Conservation (phyloP, 2,888 invertebrate genomes). For the Liodrosophila aerea region DNA sequence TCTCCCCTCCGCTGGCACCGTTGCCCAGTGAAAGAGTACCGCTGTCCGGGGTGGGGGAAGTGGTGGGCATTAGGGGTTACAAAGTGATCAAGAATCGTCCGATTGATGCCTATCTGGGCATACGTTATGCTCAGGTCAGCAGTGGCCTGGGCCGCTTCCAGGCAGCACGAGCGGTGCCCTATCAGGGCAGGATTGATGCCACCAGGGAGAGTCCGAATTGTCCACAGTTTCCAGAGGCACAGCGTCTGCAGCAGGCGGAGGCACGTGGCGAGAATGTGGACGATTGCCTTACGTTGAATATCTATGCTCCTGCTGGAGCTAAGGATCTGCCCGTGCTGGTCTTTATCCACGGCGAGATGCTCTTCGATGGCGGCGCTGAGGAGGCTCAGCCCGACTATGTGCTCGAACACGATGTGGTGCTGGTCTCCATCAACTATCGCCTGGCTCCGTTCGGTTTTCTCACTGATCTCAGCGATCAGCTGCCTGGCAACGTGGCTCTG, state of each 20-base stretch:
- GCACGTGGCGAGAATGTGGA: conserved; percentile 73
- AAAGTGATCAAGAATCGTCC: conserved; percentile 65
- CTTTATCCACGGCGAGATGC: conserved; percentile 83
- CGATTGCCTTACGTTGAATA: conserved; percentile 78
- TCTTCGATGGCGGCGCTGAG: conserved; percentile 81
- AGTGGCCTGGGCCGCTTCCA: conserved; percentile 78
- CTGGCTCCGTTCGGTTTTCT: conserved; percentile 84
- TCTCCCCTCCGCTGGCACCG: conserved; percentile 13
- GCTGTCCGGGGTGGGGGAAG: conserved; percentile 70
- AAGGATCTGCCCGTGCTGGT: conserved; percentile 81
- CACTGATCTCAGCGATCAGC: conserved; percentile 82
- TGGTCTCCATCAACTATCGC: conserved; percentile 83
- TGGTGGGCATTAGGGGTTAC: conserved; percentile 66
- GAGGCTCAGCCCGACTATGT: conserved; percentile 82
- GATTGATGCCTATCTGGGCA: conserved; percentile 75
- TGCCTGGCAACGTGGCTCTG: conserved; percentile 85
- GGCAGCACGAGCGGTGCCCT: conserved; percentile 46
- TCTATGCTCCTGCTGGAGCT: conserved; percentile 74
- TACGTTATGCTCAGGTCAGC: conserved; percentile 75
- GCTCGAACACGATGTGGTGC: conserved; percentile 83
- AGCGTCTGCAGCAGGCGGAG: conserved; percentile 61
- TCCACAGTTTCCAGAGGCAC: conserved; percentile 78
- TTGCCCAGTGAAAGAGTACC: conserved; percentile 41
- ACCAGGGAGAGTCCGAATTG: conserved; percentile 69
- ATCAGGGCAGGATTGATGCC: conserved; percentile 62